phyloP scores from a whole-genome alignment of 2,797 vertebrate genomes.

The Cryptoprocta ferox region DNA sequence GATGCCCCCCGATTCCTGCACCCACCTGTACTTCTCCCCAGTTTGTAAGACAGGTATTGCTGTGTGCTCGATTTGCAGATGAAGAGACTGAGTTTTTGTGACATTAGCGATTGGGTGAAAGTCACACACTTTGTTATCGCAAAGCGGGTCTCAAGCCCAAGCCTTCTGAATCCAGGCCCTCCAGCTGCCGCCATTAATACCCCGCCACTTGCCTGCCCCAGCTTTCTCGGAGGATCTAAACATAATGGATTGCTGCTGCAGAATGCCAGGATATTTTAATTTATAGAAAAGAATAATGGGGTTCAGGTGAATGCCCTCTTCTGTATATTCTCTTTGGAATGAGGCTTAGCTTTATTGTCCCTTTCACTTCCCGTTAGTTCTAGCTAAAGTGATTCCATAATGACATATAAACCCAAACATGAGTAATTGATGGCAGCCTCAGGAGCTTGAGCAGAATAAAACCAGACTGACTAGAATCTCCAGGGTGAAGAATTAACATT shows the following conservation, averaged over 20 bases:
- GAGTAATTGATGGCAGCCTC: conserved; percentile 82
- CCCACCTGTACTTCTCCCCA: accelerated
- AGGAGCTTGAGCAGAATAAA: conserved; percentile 83
- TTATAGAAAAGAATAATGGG: conserved; percentile 74
- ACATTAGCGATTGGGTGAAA: conserved; percentile 42
- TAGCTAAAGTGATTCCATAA: conserved; percentile 82
- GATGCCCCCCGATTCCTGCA: too few relatives aligned
- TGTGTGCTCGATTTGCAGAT: not conserved
- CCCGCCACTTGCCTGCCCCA: not conserved
- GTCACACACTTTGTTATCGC: not conserved
- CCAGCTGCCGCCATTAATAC: conserved; percentile 52
- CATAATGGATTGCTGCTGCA: conserved; percentile 72
- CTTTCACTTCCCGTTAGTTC: conserved; percentile 81
- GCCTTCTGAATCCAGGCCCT: not conserved
- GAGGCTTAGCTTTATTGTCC: conserved; percentile 81
- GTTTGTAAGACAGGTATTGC: not conserved
- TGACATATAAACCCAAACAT: conserved; percentile 84
- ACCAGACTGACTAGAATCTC: conserved; percentile 82
- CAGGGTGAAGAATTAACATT: conserved; percentile 85
- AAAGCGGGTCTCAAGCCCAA: conserved; percentile 28
- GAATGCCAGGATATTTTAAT: conserved; percentile 75
- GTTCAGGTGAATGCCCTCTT: conserved; percentile 71
- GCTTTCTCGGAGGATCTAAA: conserved; percentile 69
- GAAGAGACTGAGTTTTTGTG: conserved; percentile 28
- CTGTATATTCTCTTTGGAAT: conserved; percentile 75